phyloP scores from a whole-genome alignment of 2,113 vertebrate species.

The Pyrgilauda ruficollis region DNA sequence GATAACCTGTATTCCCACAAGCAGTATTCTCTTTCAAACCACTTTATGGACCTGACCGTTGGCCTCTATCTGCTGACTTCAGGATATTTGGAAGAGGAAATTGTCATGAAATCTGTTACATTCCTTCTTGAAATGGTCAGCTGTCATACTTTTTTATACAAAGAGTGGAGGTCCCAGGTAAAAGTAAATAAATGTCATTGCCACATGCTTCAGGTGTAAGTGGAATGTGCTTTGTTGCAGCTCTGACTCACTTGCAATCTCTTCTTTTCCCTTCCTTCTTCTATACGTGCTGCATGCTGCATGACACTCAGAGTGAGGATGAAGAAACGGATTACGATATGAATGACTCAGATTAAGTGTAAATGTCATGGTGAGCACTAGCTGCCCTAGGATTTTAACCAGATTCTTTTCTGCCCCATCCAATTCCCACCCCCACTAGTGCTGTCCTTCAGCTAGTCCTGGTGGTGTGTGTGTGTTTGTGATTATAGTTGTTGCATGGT shows the following conservation, averaged over 20 bases:
- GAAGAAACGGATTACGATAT: constrained; percentile 85
- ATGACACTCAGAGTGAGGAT: constrained; percentile 82
- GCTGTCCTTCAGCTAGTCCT: background rate
- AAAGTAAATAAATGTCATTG: background rate
- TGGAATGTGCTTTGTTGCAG: constrained; percentile 6
- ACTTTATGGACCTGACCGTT: background rate
- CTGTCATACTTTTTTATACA: background rate
- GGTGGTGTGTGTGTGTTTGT: background rate
- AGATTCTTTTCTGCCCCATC: background rate
- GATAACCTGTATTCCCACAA: background rate
- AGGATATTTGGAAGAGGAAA: background rate
- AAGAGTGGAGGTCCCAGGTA: background rate
- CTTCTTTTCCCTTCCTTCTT: constrained; percentile 71
- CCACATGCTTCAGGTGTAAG: background rate
- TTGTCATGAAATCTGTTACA: background rate
- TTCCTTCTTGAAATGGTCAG: background rate
- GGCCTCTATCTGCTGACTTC: background rate
- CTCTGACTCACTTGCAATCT: constrained; percentile 52
- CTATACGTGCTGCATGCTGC: constrained; percentile 74
- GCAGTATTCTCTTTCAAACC: background rate
- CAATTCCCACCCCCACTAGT: background rate
- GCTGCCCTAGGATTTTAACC: constrained; percentile 58
- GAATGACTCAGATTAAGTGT: constrained; percentile 89
- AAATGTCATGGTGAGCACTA: constrained; percentile 84
- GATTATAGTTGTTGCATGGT: constrained; percentile 13